phyloP scores from a whole-genome alignment of 2,797 vertebrate species.

The Channallabes apus region DNA sequence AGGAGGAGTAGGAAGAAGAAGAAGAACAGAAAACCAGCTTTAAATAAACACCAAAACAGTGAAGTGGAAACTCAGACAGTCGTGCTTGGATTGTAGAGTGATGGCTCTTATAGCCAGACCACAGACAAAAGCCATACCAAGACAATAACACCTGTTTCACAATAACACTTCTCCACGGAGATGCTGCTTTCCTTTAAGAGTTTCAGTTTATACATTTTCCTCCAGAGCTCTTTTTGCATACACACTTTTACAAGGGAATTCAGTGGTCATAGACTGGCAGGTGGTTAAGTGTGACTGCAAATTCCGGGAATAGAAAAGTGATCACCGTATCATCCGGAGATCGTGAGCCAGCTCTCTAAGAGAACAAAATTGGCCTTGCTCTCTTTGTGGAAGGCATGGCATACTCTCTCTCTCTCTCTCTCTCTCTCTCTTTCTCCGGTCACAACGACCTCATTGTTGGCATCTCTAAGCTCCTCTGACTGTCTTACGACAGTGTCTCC shows the following conservation, averaged over 20 bases:
- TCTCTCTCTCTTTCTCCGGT: neutral
- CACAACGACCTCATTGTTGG: neutral
- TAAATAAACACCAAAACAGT: neutral
- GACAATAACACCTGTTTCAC: slow-evolving; percentile 5
- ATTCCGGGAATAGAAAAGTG: neutral
- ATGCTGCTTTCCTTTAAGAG: neutral
- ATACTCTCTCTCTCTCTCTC: neutral
- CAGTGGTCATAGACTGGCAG: neutral
- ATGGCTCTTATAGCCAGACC: neutral
- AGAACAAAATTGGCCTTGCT: neutral
- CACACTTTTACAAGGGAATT: neutral
- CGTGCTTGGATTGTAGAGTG: neutral
- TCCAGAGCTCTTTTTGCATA: neutral
- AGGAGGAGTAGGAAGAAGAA: neutral
- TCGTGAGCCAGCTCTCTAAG: neutral
- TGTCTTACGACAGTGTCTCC: no score
- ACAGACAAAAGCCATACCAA: neutral
- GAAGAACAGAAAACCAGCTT: neutral
- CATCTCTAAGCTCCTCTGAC: neutral
- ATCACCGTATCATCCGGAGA: neutral
- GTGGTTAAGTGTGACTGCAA: neutral
- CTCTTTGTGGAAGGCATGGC: neutral
- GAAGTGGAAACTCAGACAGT: neutral
- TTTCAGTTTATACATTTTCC: neutral
- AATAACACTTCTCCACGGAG: neutral